Evolutionary conservation across 1,140 invertebrate species (phyloP).

Genomic region (Conus betulinus): DNA sequence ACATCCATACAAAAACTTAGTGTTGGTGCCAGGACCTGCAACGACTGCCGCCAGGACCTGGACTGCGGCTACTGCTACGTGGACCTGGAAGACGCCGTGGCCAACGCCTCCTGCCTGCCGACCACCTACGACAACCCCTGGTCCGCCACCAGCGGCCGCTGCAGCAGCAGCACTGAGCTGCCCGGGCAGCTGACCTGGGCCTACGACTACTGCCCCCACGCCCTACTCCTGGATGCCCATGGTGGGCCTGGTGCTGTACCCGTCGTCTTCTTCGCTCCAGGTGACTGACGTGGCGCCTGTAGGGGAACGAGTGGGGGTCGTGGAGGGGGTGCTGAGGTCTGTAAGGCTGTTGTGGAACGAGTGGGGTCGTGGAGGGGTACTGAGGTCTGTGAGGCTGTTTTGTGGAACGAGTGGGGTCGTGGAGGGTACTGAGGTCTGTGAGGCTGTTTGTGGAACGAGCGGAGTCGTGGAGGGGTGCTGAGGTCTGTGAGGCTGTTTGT

Average conservation of each 20-base stretch:
- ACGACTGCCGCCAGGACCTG: constrained; percentile 74
- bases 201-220: constrained; percentile 77
- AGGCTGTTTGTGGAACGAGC: no score
- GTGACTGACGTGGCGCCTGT: constrained; percentile 55
- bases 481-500: no score
- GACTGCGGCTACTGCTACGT: constrained; percentile 78
- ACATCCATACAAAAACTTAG: no score
- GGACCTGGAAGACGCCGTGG: constrained; percentile 45
- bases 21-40: constrained; percentile 72
- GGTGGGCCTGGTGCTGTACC: constrained; percentile 77
- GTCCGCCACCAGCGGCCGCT: constrained; percentile 59
- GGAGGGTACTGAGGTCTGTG: no score
- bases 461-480: no score
- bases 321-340: no score
- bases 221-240: constrained; percentile 78
- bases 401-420: no score
- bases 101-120: constrained; percentile 71
- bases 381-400: no score
- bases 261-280: constrained; percentile 79
- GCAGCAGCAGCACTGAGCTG: constrained; percentile 49
- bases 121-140: constrained; percentile 67
- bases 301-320: no score
- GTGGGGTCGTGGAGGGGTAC: no score
- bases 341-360: no score
- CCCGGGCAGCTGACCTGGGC: constrained; percentile 71